phyloP scores from a whole-genome alignment of 2,888 invertebrate genomes.

The Scaptomyza reducta region DNA sequence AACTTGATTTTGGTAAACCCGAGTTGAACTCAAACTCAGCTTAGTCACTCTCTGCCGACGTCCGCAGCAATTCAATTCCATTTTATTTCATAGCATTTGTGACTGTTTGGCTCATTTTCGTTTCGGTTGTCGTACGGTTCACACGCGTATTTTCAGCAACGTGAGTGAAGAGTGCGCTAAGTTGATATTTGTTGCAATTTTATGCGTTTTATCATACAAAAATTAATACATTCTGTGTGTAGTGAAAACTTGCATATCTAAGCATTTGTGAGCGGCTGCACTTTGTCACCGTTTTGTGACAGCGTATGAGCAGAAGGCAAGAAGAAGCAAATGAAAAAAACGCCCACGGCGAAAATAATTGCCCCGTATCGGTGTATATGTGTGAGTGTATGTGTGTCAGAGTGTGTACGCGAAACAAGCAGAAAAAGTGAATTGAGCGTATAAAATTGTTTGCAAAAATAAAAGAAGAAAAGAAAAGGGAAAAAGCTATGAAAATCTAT shows the following conservation, averaged over 20 bases:
- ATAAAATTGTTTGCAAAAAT: slow-evolving; percentile 32
- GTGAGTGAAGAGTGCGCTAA: slow-evolving; percentile 36
- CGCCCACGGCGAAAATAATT: slow-evolving; percentile 62
- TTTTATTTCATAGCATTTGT: slow-evolving; percentile 26
- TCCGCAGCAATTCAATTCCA: slow-evolving; percentile 19
- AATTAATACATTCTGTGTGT: slow-evolving; percentile 20
- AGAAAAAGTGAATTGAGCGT: slow-evolving; percentile 37
- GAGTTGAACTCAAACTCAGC: slow-evolving; percentile 17
- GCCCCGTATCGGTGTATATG: slow-evolving; percentile 14
- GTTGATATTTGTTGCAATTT: slow-evolving; percentile 35
- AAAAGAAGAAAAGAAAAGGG: slow-evolving; percentile 21
- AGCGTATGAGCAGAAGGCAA: slow-evolving; percentile 27
- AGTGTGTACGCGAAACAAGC: slow-evolving; percentile 31
- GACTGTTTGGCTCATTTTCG: slow-evolving; percentile 47
- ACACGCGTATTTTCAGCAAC: slow-evolving; percentile 36
- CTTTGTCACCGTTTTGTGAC: slow-evolving; percentile 34
- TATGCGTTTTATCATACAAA: slow-evolving; percentile 29
- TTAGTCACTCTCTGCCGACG: slow-evolving; percentile 21
- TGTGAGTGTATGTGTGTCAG: slow-evolving; percentile 17
- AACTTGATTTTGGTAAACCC: not conserved
- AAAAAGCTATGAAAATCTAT: slow-evolving; percentile 46
- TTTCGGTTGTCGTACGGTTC: slow-evolving; percentile 55
- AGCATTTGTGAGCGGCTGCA: slow-evolving; percentile 39
- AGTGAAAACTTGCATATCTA: slow-evolving; percentile 33
- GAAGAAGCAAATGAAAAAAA: slow-evolving; percentile 51